These are phyloP conservation scores for Fissipunctia ypsillon DNA, from an alignment of 2,888 invertebrate species.

Conservation along the genomic window DNA sequence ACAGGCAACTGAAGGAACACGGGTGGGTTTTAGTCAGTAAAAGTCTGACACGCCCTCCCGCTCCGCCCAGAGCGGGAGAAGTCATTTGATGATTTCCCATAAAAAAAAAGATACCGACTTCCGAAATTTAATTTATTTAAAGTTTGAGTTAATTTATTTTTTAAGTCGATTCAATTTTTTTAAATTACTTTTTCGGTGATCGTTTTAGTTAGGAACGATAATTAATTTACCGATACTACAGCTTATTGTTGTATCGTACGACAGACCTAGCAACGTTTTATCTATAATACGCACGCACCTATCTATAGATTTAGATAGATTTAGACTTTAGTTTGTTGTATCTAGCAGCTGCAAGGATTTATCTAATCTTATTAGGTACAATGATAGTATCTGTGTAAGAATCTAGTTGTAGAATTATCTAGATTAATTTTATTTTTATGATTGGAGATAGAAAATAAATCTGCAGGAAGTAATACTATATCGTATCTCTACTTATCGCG, in stretches of 20 bases:
- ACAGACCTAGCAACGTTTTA: conserved; percentile 25
- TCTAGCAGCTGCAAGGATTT: conserved; percentile 44
- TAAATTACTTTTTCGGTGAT: no score
- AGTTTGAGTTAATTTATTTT: no score
- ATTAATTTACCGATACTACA: not conserved
- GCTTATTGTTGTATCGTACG: conserved; percentile 12
- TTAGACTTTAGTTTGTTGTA: conserved; percentile 33
- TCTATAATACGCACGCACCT: conserved; percentile 15
- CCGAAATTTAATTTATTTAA: no score
- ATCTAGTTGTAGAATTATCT: conserved; percentile 17
- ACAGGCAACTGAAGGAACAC: no score
- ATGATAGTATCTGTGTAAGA: conserved; percentile 23
- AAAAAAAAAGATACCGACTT: no score
- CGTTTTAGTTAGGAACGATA: not conserved
- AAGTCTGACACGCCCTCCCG: no score
- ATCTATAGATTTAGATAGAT: conserved; percentile 47
- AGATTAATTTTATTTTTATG: not conserved
- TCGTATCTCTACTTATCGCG: conserved; percentile 3
- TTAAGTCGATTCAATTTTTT: no score
- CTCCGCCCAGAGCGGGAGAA: no score
- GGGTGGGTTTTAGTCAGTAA: no score
- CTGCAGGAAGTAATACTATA: not conserved
- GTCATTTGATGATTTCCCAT: no score
- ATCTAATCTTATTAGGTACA: conserved; percentile 36
- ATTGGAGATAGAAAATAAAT: conserved; percentile 13